Percentiles rank a stretch among this genome's conserved stretches.
These are phyloP conservation scores for Otocyon megalotis DNA, from an alignment of 2,113 vertebrate species.

Conservation along the genomic window DNA sequence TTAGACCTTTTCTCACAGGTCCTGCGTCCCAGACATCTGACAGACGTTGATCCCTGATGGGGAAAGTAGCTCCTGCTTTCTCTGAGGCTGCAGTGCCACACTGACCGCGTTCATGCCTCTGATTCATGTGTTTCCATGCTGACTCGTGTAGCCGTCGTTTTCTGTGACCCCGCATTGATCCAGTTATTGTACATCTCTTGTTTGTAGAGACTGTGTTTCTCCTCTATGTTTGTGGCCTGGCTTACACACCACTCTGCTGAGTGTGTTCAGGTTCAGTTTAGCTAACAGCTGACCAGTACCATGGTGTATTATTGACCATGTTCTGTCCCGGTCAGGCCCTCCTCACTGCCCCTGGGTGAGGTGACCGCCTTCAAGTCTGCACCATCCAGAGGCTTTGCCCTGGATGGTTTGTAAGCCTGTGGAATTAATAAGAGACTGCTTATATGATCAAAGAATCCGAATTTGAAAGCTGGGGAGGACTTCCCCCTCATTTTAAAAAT, in stretches of 20 bases:
- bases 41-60: accelerated
- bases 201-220: background rate
- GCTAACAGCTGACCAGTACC: background rate
- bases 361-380: background rate
- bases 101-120: background rate
- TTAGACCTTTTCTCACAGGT: background rate
- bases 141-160: background rate
- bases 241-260: background rate
- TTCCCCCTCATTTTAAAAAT: background rate
- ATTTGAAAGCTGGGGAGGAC: background rate
- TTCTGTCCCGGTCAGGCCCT: accelerated
- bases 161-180: accelerated
- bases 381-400: background rate
- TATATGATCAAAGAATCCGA: background rate
- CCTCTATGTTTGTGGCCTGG: background rate
- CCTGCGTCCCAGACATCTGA: background rate
- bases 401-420: background rate
- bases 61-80: background rate
- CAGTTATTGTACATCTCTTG: background rate
- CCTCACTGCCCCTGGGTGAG: background rate
- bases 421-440: background rate
- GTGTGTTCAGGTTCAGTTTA: background rate
- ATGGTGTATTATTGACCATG: accelerated
- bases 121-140: background rate
- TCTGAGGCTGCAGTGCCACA: background rate